Conservation (phyloP, 2,113 vertebrate genomes). For the Periophthalmodon schlosseri region DNA sequence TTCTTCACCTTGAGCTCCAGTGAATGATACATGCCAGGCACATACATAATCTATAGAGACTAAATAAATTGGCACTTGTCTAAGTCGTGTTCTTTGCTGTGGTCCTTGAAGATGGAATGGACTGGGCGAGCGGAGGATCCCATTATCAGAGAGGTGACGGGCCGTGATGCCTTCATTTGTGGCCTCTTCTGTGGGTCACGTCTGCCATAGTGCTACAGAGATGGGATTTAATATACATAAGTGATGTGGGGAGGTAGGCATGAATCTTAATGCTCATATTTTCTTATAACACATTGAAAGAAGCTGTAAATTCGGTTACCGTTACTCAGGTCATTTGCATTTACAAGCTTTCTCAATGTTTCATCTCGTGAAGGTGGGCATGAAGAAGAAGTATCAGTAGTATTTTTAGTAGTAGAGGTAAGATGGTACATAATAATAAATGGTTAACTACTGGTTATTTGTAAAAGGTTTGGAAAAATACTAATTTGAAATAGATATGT, state of each 20-base stretch:
- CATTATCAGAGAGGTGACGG: conserved; percentile 65
- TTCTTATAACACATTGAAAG: neutral
- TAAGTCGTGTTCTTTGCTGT: conserved; percentile 28
- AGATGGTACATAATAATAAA: too few relatives aligned
- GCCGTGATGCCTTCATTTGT: conserved; percentile 52
- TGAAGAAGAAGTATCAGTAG: too few relatives aligned
- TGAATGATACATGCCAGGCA: conserved; percentile 41
- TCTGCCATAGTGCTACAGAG: conserved; percentile 17
- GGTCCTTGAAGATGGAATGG: conserved; percentile 47
- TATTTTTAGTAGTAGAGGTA: too few relatives aligned
- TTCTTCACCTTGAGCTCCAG: conserved; percentile 31
- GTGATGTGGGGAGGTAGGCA: conserved; percentile 18
- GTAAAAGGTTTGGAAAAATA: too few relatives aligned
- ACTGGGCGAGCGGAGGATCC: conserved; percentile 48
- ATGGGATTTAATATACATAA: conserved; percentile 47
- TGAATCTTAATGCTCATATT: neutral
- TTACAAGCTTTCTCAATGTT: neutral
- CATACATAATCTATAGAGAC: conserved; percentile 19
- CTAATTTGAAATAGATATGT: too few relatives aligned
- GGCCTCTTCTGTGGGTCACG: conserved; percentile 38
- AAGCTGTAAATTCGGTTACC: neutral
- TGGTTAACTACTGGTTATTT: too few relatives aligned
- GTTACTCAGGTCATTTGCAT: neutral
- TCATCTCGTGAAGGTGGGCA: neutral
- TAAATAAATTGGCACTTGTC: conserved; percentile 32